Percentiles rank a stretch among this genome's conserved stretches.
Conservation (phyloP, 2,797 vertebrate species). For the Hybognathus amarus region DNA sequence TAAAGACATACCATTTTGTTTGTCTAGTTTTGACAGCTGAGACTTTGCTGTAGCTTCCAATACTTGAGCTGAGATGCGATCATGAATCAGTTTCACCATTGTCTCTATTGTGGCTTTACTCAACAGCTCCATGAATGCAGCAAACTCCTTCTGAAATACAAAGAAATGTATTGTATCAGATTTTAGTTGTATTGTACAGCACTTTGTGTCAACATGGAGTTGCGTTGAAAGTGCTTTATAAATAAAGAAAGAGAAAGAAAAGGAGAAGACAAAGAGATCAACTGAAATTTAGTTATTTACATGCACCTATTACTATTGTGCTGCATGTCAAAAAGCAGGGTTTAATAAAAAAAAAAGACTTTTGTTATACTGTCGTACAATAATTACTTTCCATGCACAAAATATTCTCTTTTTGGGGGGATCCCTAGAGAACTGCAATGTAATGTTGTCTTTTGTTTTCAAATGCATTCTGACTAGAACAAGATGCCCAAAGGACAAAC, state of each 20-base stretch:
- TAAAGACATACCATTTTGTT: neutral
- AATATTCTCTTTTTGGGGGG: neutral
- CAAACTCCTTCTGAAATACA: slow-evolving; percentile 44
- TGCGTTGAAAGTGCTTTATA: neutral
- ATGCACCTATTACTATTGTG: neutral
- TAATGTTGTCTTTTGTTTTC: neutral
- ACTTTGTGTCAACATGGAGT: neutral
- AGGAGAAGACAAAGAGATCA: neutral
- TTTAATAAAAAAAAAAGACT: neutral
- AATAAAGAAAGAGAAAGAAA: neutral
- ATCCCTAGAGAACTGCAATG: neutral
- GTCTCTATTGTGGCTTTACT: slow-evolving; percentile 43
- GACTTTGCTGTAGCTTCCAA: slow-evolving; percentile 21
- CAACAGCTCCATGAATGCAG: slow-evolving; percentile 45
- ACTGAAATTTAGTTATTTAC: neutral
- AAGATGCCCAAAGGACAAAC: neutral
- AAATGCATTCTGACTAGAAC: neutral
- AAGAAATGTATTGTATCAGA: neutral
- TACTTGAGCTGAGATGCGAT: slow-evolving; percentile 34
- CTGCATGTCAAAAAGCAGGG: neutral
- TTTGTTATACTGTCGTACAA: neutral
- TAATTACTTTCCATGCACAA: neutral
- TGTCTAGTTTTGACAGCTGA: slow-evolving; percentile 9
- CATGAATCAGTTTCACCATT: slow-evolving; percentile 41
- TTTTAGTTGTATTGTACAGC: neutral